Percentiles rank a stretch among this genome's conserved stretches.
Evolutionary conservation across 1,140 invertebrate species (phyloP).

Genomic region (Drosophila mauritiana): DNA sequence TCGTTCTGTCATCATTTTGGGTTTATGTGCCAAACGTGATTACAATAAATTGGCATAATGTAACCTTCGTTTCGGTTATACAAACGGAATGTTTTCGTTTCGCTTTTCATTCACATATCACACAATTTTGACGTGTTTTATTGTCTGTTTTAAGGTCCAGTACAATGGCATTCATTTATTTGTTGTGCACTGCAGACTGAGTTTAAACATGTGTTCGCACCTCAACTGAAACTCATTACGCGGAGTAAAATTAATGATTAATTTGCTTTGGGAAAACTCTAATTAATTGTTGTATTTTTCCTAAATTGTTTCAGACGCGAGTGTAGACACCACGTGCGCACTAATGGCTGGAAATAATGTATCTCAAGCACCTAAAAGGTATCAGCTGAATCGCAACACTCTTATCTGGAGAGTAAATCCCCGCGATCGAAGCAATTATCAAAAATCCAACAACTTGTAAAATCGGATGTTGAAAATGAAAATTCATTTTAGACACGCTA

Average conservation of each 20-base stretch:
- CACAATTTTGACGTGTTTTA: conserved; percentile 21
- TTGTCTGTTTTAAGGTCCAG: conserved; percentile 6
- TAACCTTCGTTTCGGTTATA: conserved; percentile 44
- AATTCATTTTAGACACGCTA: not conserved
- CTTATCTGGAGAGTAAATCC: conserved; percentile 34
- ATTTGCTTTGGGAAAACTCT: conserved; percentile 45
- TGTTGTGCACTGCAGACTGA: conserved; percentile 13
- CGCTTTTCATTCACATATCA: conserved; percentile 11
- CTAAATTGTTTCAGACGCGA: conserved; percentile 36
- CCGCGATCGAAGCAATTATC: conserved; percentile 41
- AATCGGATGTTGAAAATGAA: not conserved
- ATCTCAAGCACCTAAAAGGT: conserved; percentile 21
- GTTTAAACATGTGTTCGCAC: conserved; percentile 24
- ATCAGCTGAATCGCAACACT: conserved; percentile 7
- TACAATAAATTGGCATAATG: conserved; percentile 37
- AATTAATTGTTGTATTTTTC: conserved; percentile 51
- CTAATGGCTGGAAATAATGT: conserved; percentile 33
- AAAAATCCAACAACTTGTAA: conserved; percentile 18
- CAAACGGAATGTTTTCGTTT: conserved; percentile 28
- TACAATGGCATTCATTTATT: not conserved
- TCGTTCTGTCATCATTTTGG: conserved; percentile 32
- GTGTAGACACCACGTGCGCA: conserved; percentile 24
- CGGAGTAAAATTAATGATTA: conserved; percentile 35
- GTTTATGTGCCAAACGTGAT: conserved; percentile 59
- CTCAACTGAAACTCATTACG: conserved; percentile 37